Percentiles rank a stretch among this genome's conserved stretches.
These are phyloP conservation scores for Lucilia cuprina DNA, from an alignment of 1,140 invertebrate species.

Conservation along the genomic window DNA sequence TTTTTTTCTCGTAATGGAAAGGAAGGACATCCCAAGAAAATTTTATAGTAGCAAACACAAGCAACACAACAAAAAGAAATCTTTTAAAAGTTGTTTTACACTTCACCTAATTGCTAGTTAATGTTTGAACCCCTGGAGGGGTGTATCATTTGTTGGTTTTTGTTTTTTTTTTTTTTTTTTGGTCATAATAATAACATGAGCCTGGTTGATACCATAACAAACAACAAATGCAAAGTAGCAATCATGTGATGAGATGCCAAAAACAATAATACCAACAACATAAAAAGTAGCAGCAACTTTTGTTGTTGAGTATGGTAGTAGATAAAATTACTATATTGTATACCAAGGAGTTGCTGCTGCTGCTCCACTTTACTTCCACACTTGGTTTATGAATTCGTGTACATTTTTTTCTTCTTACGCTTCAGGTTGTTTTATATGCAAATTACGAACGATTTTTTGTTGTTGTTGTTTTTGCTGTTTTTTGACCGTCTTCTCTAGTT, in stretches of 20 bases:
- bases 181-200: constrained; percentile 17
- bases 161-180: not conserved
- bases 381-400: not conserved
- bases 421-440: constrained; percentile 36
- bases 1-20: not conserved
- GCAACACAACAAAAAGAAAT: not conserved
- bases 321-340: not conserved
- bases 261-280: not conserved
- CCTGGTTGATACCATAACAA: not conserved
- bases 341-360: not conserved
- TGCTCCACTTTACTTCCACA: constrained; percentile 29
- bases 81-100: constrained; percentile 29
- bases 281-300: not conserved
- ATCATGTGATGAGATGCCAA: constrained; percentile 6
- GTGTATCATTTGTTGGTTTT: constrained; percentile 12
- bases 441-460: constrained; percentile 21
- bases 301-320: not conserved
- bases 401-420: not conserved
- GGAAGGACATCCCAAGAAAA: constrained; percentile 10
- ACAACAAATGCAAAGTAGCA: constrained; percentile 25
- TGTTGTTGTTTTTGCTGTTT: not conserved
- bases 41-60: not conserved
- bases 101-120: constrained; percentile 38
- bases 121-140: constrained; percentile 33
- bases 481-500: constrained; percentile 12